A percentile compares a stretch with the other conserved stretches of the same genome.
Evolutionary conservation across 2,797 vertebrate genomes (phyloP).

Genomic region (Ctenopoma multispine): DNA sequence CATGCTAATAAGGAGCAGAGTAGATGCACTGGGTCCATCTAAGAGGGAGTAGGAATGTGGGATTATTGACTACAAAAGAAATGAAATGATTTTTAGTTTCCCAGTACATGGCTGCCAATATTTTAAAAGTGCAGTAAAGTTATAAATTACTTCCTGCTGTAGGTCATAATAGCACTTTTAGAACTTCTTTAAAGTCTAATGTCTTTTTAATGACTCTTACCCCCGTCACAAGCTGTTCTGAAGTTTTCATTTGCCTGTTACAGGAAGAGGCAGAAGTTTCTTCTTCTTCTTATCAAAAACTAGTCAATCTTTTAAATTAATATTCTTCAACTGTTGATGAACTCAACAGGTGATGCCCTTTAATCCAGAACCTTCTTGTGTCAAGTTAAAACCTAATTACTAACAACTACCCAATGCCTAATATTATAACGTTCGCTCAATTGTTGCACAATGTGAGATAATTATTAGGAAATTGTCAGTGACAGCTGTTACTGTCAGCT

Average conservation of each 20-base stretch:
- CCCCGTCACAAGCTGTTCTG: not conserved
- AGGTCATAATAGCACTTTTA: conserved; percentile 17
- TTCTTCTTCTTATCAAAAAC: not conserved
- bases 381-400: not conserved
- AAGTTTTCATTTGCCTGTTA: not conserved
- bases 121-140: conserved; percentile 20
- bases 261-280: not conserved
- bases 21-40: conserved; percentile 17
- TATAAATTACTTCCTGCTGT: conserved; percentile 14
- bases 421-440: not conserved
- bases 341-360: not conserved
- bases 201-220: conserved; percentile 3
- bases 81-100: conserved; percentile 20
- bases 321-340: not conserved
- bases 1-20: conserved; percentile 45
- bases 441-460: not conserved
- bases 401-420: too few species aligned
- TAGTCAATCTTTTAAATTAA: not conserved
- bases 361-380: not conserved
- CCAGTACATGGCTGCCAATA: conserved; percentile 14
- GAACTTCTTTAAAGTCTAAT: conserved; percentile 11
- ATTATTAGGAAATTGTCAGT: not conserved
- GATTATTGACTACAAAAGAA: conserved; percentile 45
- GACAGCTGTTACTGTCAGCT: not conserved
- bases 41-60: not conserved